Percentiles rank a stretch among this genome's conserved stretches.
Conservation (phyloP, 2,888 invertebrate species). For the Seira ritae region DNA sequence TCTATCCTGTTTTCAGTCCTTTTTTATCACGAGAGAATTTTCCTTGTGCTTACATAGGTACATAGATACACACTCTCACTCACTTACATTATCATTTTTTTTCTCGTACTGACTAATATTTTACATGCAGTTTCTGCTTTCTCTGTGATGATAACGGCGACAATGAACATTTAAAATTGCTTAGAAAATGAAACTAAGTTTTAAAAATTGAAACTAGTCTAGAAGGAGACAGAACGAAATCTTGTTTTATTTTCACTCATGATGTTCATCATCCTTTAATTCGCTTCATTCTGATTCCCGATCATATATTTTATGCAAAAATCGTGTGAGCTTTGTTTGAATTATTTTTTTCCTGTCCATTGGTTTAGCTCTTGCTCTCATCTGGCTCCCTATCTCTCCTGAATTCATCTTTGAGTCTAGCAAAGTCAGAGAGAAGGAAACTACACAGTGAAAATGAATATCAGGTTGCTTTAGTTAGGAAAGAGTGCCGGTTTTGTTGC, state of each 20-base stretch:
- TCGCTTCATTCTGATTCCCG: too few species aligned
- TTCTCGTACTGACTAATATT: neutral
- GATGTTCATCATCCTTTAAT: neutral
- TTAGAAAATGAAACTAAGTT: too few species aligned
- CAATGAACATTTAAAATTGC: too few species aligned
- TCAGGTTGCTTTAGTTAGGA: neutral
- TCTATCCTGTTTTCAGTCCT: slow-evolving; percentile 9
- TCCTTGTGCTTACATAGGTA: neutral
- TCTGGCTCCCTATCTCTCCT: too few species aligned
- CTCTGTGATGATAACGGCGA: neutral
- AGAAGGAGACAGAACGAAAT: neutral
- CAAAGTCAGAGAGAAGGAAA: neutral
- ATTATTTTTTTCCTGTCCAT: neutral
- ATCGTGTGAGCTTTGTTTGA: neutral
- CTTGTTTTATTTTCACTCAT: neutral
- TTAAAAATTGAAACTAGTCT: too few species aligned
- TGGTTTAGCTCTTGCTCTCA: too few species aligned
- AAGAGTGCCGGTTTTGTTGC: slow-evolving; percentile 8
- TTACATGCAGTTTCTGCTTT: neutral
- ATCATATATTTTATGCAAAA: neutral
- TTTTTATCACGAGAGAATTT: slow-evolving; percentile 11
- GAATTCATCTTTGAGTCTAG: too few species aligned
- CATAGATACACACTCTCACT: neutral
- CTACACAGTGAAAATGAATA: neutral
- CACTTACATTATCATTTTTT: neutral